Evolutionary conservation across 2,888 invertebrate species (phyloP).

Genomic region (Macaria liturata): DNA sequence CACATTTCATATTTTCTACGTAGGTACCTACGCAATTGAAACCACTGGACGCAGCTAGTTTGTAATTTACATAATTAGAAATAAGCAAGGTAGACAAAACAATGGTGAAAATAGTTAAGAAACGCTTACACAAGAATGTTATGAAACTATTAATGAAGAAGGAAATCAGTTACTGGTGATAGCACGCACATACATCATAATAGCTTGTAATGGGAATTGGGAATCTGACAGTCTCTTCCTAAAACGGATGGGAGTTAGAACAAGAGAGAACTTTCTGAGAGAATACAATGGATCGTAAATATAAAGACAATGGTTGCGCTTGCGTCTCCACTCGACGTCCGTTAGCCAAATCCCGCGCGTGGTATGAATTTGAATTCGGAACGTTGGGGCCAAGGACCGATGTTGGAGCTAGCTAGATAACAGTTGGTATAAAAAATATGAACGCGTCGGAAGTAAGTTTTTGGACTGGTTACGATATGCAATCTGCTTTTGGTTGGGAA

Average conservation of each 20-base stretch:
- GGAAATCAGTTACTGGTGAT: constrained; percentile 7
- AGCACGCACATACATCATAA: constrained; percentile 9
- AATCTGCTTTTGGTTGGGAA: too few relatives aligned
- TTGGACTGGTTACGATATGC: too few relatives aligned
- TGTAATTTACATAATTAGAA: too few relatives aligned
- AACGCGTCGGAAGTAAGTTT: too few relatives aligned
- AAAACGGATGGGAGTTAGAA: constrained; percentile 28
- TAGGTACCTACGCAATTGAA: too few relatives aligned
- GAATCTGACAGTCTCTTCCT: constrained; percentile 25
- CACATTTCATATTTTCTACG: too few relatives aligned
- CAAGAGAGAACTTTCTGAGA: constrained; percentile 34
- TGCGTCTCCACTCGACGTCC: constrained; percentile 46
- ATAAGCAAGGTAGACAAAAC: too few relatives aligned
- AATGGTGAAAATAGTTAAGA: not conserved
- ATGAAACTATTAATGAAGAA: not conserved
- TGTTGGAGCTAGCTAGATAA: constrained; percentile 2
- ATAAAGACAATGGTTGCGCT: constrained; percentile 41
- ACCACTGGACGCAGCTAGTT: too few relatives aligned
- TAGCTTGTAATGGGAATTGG: constrained; percentile 19
- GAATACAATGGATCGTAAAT: constrained; percentile 38
- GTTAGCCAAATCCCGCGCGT: constrained; percentile 53
- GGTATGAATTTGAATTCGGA: constrained; percentile 69
- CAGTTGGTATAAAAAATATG: too few relatives aligned
- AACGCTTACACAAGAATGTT: constrained; percentile 5
- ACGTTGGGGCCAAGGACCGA: constrained; percentile 39